Evolutionary conservation across 2,888 invertebrate species (phyloP), one percentile per base, ranked within the genome.

Genomic region (Drosophila hamatofila): DNA sequence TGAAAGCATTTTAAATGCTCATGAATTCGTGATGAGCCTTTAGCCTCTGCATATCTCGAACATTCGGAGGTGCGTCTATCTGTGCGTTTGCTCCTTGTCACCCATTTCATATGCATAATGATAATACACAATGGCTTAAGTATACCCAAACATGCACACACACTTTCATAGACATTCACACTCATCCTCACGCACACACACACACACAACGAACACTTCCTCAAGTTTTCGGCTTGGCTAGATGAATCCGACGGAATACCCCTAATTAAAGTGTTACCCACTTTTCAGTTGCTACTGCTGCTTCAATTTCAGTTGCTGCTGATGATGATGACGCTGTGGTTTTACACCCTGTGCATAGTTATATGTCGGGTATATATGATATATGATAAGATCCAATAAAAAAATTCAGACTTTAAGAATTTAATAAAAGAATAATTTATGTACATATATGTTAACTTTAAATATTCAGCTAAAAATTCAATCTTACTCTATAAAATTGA

Each of bases 61-160:
- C 42, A 35, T 39, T 72, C 30, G 44, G 35, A 46, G 44, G 33
- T 27, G 37, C 27, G 64, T 49, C 66, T 69, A 59, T 75, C 49
- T 46, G 64, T 35, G 52, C 39, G 51, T 62, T 46, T 60, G 57
- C 61, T 39, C 51, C 75, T n/a, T 42, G 21, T 30, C 39, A 27
- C 67, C 42, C 57, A 59, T 57, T 67, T 75, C 71, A 75, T 80
- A 85, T 80, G 68, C 82, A 84, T 78, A 84, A 82, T 82, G 80
- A 82, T 80, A 80, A 82, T 69, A 68, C 71, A 71, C 69, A 59
- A 72, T 75, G 44, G 59, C 41, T 23, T 48, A 49, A 72, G 27
- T 27, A 55, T 37, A 33, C 35, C 52, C 46, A 14, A n/a, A 18
- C 46, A 54, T 42, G 65, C 12, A 16, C 23, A 27, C 58, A 62